Evolutionary conservation across 2,888 invertebrate genomes (phyloP), one percentile per base, ranked within the genome.

Genomic region (Euspilapteryx auroguttella): DNA sequence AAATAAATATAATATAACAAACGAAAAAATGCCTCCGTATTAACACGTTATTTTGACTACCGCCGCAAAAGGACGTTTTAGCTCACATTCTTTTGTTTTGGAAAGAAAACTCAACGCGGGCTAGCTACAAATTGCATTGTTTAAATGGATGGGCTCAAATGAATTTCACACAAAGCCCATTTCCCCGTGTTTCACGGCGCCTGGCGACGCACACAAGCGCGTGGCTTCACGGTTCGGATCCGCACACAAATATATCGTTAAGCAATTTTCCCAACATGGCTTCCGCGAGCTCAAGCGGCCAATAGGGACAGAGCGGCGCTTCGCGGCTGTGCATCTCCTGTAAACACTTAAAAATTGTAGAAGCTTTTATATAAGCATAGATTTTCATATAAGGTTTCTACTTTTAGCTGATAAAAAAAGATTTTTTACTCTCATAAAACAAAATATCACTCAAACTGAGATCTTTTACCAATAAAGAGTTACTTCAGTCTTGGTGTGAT

Each of bases 231-330:
- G n/a, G n/a, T n/a, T n/a, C 39, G 52, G 49, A 49, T 52, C 49
- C 49, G 56, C 50, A 53, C 55, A 62, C 54, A 58, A 64, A 64
- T 61, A 65, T 62, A 65, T 63, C 57, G 61, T 59, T 56, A 55
- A 56, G 55, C 51, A 56, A 61, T 56, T 65, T 66, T 63, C 53
- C 64, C 62, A 66, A 65, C 57, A 68, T 65, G 65, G 66, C 66
- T 59, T 56, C 65, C 62, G 47, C 49, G 51, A 45, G 45, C 43
- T 11, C 21, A 8, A 24, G 44, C 42, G 48, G 50, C 49, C 55
- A 49, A 52, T 49, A n/a, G 47, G 52, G 49, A 45, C 45, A 48
- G 45, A 35, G 40, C 39, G 34, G 41, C 34, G 44, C 38, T 41
- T 36, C 36, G 33, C 33, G 39, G 36, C 34, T 49, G 42, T 53